Conservation (phyloP, 2,113 vertebrate genomes). For the Rhinolophus sinicus region DNA sequence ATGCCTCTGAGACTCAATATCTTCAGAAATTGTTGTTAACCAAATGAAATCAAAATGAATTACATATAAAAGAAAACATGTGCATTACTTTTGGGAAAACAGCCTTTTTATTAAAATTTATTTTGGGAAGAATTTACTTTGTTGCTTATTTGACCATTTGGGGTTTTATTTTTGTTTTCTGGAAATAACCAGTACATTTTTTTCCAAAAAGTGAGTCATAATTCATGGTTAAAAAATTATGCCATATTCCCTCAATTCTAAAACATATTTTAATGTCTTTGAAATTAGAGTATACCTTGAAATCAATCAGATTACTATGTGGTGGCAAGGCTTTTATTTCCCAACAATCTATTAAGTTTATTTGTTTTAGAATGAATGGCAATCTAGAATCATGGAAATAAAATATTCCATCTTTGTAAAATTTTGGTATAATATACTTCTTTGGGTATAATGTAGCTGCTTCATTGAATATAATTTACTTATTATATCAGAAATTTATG, state of each 20-base stretch:
- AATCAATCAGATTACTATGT: neutral
- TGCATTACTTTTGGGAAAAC: neutral
- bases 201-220: neutral
- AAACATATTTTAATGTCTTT: slow-evolving; percentile 19
- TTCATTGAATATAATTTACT: slow-evolving; percentile 7
- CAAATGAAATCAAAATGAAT: slow-evolving; percentile 27
- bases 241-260: neutral
- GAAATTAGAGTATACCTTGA: neutral
- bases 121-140: neutral
- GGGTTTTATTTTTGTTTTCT: neutral
- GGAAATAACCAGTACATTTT: neutral
- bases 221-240: neutral
- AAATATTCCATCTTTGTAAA: neutral
- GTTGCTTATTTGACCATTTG: neutral
- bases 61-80: neutral
- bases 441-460: neutral
- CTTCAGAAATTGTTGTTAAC: neutral
- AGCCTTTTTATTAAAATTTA: neutral
- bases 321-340: slow-evolving; percentile 19
- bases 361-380: neutral
- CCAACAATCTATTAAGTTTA: neutral
- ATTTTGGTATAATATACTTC: neutral
- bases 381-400: neutral
- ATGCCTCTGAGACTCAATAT: neutral
- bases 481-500: neutral